These are phyloP conservation scores for Cynaeus angustus DNA, from an alignment of 2,888 invertebrate genomes.

Conservation along the genomic window DNA sequence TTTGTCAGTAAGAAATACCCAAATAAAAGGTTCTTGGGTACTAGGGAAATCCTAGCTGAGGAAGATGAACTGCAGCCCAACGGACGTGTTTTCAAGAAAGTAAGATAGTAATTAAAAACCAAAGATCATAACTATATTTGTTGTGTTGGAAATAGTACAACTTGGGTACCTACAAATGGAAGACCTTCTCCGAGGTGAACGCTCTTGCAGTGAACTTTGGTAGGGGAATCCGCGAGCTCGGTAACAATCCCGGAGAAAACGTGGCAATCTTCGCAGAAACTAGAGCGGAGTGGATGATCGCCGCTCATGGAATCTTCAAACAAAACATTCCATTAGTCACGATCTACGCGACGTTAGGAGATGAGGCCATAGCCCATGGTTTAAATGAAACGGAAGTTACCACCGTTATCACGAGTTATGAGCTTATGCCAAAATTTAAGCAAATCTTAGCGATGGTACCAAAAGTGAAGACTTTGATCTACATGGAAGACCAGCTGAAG, in stretches of 20 bases:
- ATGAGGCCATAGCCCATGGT: slow-evolving; percentile 96
- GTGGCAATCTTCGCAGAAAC: slow-evolving; percentile 98
- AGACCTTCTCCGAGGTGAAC: slow-evolving; percentile 86
- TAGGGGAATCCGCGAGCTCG: slow-evolving; percentile 87
- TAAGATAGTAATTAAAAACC: slow-evolving; percentile 68
- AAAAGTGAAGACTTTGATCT: slow-evolving; percentile 85
- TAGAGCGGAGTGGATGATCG: slow-evolving; percentile 97
- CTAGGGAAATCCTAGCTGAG: slow-evolving; percentile 91
- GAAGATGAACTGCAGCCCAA: slow-evolving; percentile 96
- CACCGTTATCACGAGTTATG: slow-evolving; percentile 93
- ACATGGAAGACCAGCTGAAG: slow-evolving; percentile 91
- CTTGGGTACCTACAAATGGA: slow-evolving; percentile 95
- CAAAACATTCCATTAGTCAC: slow-evolving; percentile 97
- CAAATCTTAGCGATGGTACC: slow-evolving; percentile 83
- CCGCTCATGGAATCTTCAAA: slow-evolving; percentile 96
- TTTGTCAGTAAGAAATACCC: slow-evolving; percentile 85
- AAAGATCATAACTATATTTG: not conserved
- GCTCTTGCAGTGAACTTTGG: slow-evolving; percentile 85
- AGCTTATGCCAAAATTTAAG: slow-evolving; percentile 93
- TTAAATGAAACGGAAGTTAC: slow-evolving; percentile 97
- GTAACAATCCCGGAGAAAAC: slow-evolving; percentile 82
- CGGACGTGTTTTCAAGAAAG: slow-evolving; percentile 97
- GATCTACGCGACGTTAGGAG: slow-evolving; percentile 96
- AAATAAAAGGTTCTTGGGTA: slow-evolving; percentile 88
- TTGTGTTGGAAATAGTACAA: slow-evolving; percentile 77